These are phyloP conservation scores for Myiozetetes cayanensis DNA, from an alignment of 2,113 vertebrate species.

Conservation along the genomic window DNA sequence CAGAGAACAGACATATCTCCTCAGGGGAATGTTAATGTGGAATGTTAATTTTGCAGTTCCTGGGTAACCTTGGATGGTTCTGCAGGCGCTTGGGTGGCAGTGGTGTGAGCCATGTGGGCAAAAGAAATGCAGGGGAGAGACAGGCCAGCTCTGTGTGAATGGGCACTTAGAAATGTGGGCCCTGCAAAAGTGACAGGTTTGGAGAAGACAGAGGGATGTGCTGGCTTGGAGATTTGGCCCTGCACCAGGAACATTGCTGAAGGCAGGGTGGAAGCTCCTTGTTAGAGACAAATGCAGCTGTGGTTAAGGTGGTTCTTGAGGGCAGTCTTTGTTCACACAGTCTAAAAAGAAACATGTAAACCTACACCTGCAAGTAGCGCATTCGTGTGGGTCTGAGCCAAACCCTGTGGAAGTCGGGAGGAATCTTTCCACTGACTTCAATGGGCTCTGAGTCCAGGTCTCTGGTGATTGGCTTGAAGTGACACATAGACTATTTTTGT, in stretches of 20 bases:
- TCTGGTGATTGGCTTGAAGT: background rate
- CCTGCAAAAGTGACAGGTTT: background rate
- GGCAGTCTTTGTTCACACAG: slow-evolving; percentile 8
- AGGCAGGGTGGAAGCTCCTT: slow-evolving; percentile 18
- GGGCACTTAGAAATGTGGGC: background rate
- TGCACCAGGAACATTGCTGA: background rate
- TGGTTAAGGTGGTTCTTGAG: slow-evolving; percentile 28
- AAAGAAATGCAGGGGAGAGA: background rate
- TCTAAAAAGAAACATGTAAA: background rate
- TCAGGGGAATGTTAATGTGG: background rate
- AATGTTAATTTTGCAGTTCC: background rate
- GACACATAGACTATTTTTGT: slow-evolving; percentile 45
- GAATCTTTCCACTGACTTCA: slow-evolving; percentile 55
- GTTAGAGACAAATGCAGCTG: background rate
- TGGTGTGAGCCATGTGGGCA: background rate
- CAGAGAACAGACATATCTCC: background rate
- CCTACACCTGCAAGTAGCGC: background rate
- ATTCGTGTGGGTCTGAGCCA: background rate
- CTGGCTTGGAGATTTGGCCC: background rate
- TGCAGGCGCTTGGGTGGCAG: background rate
- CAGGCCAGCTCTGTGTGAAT: background rate
- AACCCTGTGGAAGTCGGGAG: background rate
- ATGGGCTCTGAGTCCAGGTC: background rate
- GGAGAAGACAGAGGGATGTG: background rate
- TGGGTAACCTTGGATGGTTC: background rate